Conservation (phyloP, 2,888 invertebrate genomes). For the Oasisia sp. region DNA sequence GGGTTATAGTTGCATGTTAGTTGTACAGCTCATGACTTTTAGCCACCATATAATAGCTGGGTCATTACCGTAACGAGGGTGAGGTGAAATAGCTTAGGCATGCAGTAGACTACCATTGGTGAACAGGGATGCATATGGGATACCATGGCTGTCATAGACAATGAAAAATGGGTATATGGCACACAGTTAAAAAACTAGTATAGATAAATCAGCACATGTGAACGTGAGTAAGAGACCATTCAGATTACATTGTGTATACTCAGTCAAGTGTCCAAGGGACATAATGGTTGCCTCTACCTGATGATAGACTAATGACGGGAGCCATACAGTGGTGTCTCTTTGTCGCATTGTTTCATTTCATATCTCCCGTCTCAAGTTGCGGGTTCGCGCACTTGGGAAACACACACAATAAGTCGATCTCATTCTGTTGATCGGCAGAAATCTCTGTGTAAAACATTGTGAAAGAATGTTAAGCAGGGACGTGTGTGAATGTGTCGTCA, state of each 20-base stretch:
- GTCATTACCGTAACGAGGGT: neutral
- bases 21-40: neutral
- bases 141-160: neutral
- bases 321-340: neutral
- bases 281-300: neutral
- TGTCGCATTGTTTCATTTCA: neutral
- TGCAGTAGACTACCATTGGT: neutral
- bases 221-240: neutral
- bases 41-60: neutral
- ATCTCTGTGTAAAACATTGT: neutral
- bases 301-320: neutral
- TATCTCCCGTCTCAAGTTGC: neutral
- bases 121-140: neutral
- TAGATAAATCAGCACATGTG: neutral
- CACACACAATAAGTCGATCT: neutral
- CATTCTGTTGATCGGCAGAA: neutral
- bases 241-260: neutral
- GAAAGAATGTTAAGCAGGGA: neutral
- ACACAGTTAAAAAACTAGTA: neutral
- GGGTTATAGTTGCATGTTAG: neutral
- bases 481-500: neutral
- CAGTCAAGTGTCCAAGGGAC: neutral
- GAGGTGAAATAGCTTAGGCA: neutral
- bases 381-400: neutral
- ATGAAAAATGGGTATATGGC: neutral